Evolutionary conservation across 2,797 vertebrate genomes (phyloP).

Genomic region (Xyrichtys novacula): DNA sequence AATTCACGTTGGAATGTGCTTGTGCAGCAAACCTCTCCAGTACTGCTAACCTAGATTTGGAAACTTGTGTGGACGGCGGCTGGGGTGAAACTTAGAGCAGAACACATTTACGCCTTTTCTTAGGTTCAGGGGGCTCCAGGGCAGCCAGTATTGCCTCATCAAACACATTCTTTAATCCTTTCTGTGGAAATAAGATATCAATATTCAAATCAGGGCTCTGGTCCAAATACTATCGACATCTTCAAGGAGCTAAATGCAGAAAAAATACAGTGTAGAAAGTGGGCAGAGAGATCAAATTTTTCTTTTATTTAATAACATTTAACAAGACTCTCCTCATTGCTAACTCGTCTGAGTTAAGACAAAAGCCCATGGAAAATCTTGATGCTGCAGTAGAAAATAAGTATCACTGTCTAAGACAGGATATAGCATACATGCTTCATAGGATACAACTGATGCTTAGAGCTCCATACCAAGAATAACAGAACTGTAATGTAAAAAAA

Average conservation of each 20-base stretch:
- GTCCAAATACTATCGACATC: slow-evolving; percentile 45
- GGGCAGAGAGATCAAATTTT: slow-evolving; percentile 70
- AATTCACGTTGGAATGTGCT: slow-evolving; percentile 72
- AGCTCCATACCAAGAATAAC: slow-evolving; percentile 59
- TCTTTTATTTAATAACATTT: slow-evolving; percentile 83
- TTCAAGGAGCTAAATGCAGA: slow-evolving; percentile 39
- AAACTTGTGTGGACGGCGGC: slow-evolving; percentile 77
- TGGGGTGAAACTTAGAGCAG: slow-evolving; percentile 90
- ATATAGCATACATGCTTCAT: slow-evolving; percentile 48
- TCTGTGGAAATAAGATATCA: slow-evolving; percentile 92
- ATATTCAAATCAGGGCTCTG: slow-evolving; percentile 78
- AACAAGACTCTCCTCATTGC: slow-evolving; percentile 75
- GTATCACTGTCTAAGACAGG: slow-evolving; percentile 57
- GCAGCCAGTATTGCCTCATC: slow-evolving; percentile 98
- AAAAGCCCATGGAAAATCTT: slow-evolving; percentile 60
- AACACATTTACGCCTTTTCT: slow-evolving; percentile 97
- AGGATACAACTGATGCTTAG: slow-evolving; percentile 45
- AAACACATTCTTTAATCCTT: slow-evolving; percentile 99
- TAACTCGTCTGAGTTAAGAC: slow-evolving; percentile 60
- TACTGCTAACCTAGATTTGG: slow-evolving; percentile 69
- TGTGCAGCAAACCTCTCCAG: slow-evolving; percentile 67
- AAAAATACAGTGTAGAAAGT: slow-evolving; percentile 63
- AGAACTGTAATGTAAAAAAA: slow-evolving; percentile 32
- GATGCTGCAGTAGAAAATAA: slow-evolving; percentile 64
- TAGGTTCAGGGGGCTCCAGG: slow-evolving; percentile 96